Percentiles rank a stretch among this genome's conserved stretches.
Conservation (phyloP, 2,113 vertebrate species). For the Glaucidium brasilianum region DNA sequence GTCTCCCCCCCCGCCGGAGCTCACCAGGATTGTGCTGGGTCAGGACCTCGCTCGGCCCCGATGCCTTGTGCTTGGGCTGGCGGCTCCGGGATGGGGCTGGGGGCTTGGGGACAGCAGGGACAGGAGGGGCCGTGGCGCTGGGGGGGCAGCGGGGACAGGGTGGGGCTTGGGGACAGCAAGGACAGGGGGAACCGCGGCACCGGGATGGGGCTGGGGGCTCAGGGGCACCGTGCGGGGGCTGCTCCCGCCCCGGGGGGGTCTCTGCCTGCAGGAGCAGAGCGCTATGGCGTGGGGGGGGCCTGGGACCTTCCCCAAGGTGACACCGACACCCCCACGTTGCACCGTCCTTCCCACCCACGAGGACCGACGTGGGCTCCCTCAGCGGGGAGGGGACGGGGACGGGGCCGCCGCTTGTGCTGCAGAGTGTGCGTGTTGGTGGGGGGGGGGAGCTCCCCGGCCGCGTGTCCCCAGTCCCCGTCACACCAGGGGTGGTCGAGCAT, state of each 20-base stretch:
- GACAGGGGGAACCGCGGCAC: neutral
- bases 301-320: neutral
- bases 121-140: neutral
- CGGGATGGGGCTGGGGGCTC: neutral
- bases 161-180: too few species aligned
- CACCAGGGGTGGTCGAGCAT: neutral
- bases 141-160: neutral
- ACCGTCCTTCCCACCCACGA: neutral
- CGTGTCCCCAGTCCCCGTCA: neutral
- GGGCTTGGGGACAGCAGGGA: neutral
- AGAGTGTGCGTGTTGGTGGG: neutral
- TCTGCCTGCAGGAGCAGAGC: neutral
- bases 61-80: neutral
- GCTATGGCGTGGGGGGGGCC: neutral
- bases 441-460: neutral
- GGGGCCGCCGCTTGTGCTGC: neutral
- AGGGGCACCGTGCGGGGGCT: neutral
- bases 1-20: neutral
- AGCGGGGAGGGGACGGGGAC: neutral
- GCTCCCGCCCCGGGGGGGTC: neutral
- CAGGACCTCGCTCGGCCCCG: neutral
- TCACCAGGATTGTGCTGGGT: neutral
- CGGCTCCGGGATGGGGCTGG: neutral
- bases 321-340: neutral
- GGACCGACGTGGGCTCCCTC: neutral